A percentile compares a stretch with the other conserved stretches of the same genome.
phyloP scores from a whole-genome alignment of 2,797 vertebrate genomes.

The Epinephelus malabaricus region DNA sequence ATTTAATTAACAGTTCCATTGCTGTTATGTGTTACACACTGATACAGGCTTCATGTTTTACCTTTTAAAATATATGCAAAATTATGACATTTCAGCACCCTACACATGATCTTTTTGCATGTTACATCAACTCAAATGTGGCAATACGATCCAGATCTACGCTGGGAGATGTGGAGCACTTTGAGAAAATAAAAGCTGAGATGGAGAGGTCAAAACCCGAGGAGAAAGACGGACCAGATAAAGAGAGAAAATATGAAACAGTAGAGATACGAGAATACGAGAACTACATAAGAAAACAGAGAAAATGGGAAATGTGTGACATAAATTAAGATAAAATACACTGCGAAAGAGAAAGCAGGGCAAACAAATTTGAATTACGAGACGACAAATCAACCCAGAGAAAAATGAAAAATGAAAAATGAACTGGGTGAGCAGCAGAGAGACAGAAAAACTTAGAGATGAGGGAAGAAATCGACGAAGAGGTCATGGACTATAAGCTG shows the following conservation, averaged over 20 bases:
- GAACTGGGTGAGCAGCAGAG: slow-evolving; percentile 5
- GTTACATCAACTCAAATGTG: slow-evolving; percentile 17
- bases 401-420: background rate
- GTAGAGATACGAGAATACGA: slow-evolving; percentile 15
- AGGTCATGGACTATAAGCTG: slow-evolving; percentile 58
- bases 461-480: slow-evolving; percentile 8
- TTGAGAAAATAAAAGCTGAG: slow-evolving; percentile 61
- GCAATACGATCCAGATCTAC: slow-evolving; percentile 10
- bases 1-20: too few species aligned
- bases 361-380: background rate
- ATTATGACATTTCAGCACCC: too few species aligned
- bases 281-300: slow-evolving; percentile 12
- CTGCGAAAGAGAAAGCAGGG: background rate
- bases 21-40: background rate
- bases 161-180: slow-evolving; percentile 16
- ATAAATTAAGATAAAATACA: background rate
- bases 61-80: too few species aligned
- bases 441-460: slow-evolving; percentile 3
- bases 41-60: too few species aligned
- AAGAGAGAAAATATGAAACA: slow-evolving; percentile 39
- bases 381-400: background rate
- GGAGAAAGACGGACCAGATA: slow-evolving; percentile 19
- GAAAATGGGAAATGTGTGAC: background rate
- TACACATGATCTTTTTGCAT: background rate
- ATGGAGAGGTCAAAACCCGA: slow-evolving; percentile 36